phyloP scores from a whole-genome alignment of 2,113 vertebrate genomes.

The Tympanuchus pallidicinctus region DNA sequence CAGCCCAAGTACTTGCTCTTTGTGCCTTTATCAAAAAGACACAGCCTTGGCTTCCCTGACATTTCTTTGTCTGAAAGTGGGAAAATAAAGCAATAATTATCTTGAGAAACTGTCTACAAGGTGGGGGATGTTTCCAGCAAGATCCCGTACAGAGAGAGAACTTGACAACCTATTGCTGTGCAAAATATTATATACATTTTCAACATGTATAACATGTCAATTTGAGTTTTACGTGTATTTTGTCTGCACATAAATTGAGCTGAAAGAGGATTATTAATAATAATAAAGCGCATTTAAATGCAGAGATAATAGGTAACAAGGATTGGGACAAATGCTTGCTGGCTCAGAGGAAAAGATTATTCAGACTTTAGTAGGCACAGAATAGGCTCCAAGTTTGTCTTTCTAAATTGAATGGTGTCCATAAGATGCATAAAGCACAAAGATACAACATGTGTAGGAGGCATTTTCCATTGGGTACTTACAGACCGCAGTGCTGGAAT shows the following conservation, averaged over 20 bases:
- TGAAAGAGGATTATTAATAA: neutral
- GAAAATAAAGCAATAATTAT: neutral
- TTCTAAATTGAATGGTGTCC: neutral
- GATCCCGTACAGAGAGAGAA: neutral
- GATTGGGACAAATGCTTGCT: neutral
- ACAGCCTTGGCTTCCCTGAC: neutral
- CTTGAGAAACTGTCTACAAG: neutral
- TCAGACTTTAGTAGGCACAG: neutral
- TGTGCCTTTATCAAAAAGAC: accelerated
- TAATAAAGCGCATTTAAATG: neutral
- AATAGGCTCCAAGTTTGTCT: neutral
- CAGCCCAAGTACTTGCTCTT: accelerated
- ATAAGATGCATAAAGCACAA: neutral
- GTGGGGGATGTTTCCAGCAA: neutral
- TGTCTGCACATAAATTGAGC: neutral
- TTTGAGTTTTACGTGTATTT: neutral
- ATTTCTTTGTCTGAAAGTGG: neutral
- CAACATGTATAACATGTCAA: no score
- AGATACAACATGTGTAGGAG: neutral
- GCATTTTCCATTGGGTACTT: neutral
- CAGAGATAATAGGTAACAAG: neutral
- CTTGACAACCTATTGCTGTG: neutral
- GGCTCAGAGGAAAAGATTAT: neutral
- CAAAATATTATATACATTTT: neutral
- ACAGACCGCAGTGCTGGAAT: neutral